A percentile compares a stretch with the other conserved stretches of the same genome.
Conservation (phyloP, 2,797 vertebrate species). For the Myiotriccus ornatus region DNA sequence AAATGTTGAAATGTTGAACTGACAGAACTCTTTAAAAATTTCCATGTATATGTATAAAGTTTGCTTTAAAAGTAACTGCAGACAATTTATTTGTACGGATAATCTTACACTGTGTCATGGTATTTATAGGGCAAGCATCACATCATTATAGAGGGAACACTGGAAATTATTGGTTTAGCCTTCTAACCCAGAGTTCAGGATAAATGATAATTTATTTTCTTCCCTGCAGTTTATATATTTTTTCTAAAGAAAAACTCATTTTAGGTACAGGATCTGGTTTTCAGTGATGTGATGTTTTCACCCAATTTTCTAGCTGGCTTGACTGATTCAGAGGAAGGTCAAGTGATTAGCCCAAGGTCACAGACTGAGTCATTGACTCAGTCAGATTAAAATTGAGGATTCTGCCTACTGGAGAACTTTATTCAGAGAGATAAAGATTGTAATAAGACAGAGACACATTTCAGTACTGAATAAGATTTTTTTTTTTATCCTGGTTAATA, state of each 20-base stretch:
- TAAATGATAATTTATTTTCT: conserved; percentile 34
- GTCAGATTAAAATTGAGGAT: conserved; percentile 26
- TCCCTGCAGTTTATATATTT: neutral
- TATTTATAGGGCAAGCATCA: neutral
- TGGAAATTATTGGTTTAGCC: neutral
- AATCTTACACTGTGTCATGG: neutral
- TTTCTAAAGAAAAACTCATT: neutral
- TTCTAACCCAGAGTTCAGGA: neutral
- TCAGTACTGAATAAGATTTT: neutral
- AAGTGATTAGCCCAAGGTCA: conserved; percentile 51
- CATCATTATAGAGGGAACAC: neutral
- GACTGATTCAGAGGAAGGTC: conserved; percentile 38
- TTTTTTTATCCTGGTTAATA: neutral
- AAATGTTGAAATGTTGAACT: neutral
- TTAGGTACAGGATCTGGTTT: conserved; percentile 19
- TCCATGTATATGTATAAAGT: neutral
- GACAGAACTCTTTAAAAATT: neutral
- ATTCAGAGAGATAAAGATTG: neutral
- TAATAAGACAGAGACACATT: conserved; percentile 34
- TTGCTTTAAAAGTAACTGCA: neutral
- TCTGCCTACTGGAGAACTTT: neutral
- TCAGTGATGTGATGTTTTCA: neutral
- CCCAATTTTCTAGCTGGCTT: conserved; percentile 32
- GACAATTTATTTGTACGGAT: neutral
- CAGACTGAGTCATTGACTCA: conserved; percentile 21